Base-by-base conservation (phyloP, 2,888 invertebrate species). In the Helleia helle region DNA sequence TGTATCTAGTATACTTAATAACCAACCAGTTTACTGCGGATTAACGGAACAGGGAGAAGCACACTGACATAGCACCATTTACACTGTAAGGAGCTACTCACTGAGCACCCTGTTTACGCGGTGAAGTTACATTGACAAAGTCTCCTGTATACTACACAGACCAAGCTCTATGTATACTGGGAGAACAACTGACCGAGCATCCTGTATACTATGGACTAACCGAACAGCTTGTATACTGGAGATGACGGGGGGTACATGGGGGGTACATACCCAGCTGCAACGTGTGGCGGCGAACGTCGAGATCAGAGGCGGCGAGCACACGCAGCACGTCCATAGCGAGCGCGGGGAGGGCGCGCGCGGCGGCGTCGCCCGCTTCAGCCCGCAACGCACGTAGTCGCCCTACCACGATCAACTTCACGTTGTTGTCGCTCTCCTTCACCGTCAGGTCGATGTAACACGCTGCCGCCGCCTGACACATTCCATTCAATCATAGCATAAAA, bases 381-480 rank as follows among this genome's bases (percentile, higher is more conserved):
- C 93, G 92, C 69, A 99, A 88, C 1, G 94, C 93, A 52, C 95
- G 92, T 48, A 99, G 86, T 12, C 98, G 90, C 61, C 97, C 98
- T 58, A 99, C 86, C 5, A 99, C 99, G 56, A 99, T 99, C 43
- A 99, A 86, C 84, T 99, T 99, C 9, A 99, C 99, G 85, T 99
- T 99, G 84, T 99, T 99, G 76, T 99, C 99, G 75, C 97, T 97
- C 73, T 99, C 99, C 75, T 99, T 99, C n/a, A 99, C 94, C 47
- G 99, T 96, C 54, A 99, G 84, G 66, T 99, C 99, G 62, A 99
- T 99, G 81, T 99, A 99, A 74, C 98, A 97, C 26, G 93, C 93
- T 1, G 99, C 99, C 0, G 99, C 99, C 18, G 97, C 97, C 89
- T 77, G 9, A 26, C 2, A 8, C 8, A 26, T n/a, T 2, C n/a